phyloP scores from a whole-genome alignment of 2,888 invertebrate genomes.

The Cheilosia impressa region DNA sequence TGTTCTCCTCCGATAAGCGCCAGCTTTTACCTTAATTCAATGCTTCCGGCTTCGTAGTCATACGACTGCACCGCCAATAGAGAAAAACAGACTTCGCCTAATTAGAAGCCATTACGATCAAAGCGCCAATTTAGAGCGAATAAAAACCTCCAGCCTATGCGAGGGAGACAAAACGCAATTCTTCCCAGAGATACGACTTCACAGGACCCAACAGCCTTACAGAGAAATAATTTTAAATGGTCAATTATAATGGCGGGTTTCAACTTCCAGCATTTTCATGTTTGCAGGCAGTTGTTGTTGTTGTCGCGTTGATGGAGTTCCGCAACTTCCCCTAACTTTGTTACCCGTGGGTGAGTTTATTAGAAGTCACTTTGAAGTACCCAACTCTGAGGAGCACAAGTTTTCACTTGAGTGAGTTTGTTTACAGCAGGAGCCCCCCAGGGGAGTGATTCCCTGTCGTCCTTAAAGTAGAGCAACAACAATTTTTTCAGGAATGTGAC shows the following conservation, averaged over 20 bases:
- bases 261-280: slow-evolving; percentile 15
- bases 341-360: slow-evolving; percentile 64
- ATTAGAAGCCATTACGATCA: slow-evolving; percentile 82
- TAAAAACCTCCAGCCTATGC: slow-evolving; percentile 53
- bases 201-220: slow-evolving; percentile 17
- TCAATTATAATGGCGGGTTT: slow-evolving; percentile 63
- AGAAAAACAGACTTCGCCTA: slow-evolving; percentile 79
- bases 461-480: slow-evolving; percentile 24
- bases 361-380: slow-evolving; percentile 72
- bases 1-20: slow-evolving; percentile 14
- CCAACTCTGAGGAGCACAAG: slow-evolving; percentile 16
- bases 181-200: slow-evolving; percentile 17
- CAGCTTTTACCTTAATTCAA: slow-evolving; percentile 22
- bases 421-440: slow-evolving; percentile 57
- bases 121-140: slow-evolving; percentile 79
- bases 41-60: slow-evolving; percentile 30
- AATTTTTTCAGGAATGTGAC: slow-evolving; percentile 57
- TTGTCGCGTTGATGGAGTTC: slow-evolving; percentile 43
- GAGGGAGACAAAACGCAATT: slow-evolving; percentile 3
- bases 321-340: slow-evolving; percentile 63
- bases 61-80: slow-evolving; percentile 13
- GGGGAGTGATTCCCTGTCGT: slow-evolving; percentile 34
- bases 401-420: slow-evolving; percentile 66
- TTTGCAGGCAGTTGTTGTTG: slow-evolving; percentile 9
- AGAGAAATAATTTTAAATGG: slow-evolving; percentile 71